phyloP scores from a whole-genome alignment of 35 echinoderm and acorn worm genomes.

The Acanthaster planci region DNA sequence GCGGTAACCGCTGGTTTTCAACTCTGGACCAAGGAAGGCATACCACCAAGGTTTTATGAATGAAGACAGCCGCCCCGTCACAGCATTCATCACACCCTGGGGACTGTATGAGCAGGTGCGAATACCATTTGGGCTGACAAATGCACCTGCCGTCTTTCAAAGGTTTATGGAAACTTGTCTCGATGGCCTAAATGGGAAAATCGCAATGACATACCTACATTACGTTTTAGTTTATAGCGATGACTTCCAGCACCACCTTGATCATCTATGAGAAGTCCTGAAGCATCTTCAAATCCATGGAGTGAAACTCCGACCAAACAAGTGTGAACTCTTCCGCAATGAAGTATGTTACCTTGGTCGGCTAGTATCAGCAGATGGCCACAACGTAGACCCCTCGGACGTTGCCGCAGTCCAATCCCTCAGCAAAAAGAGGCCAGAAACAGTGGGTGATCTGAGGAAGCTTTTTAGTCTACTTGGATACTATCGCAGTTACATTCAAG shows the following conservation, averaged over 20 bases:
- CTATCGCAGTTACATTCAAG: constrained; percentile 35
- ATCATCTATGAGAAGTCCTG: constrained; percentile 37
- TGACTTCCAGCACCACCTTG: constrained; percentile 48
- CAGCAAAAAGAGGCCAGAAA: constrained; percentile 20
- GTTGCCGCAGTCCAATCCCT: constrained; percentile 26
- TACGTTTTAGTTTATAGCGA: constrained; percentile 63
- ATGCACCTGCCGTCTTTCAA: no score
- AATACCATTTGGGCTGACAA: no score
- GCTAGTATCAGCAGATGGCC: constrained; percentile 42
- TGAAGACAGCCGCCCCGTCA: neutral
- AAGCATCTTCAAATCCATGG: constrained; percentile 28
- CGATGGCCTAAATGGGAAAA: constrained; percentile 25
- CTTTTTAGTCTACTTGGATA: constrained; percentile 47
- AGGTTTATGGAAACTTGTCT: neutral
- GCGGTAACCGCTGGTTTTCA: constrained; percentile 52
- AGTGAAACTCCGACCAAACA: no score
- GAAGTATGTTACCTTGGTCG: constrained; percentile 34
- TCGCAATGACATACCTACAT: constrained; percentile 45
- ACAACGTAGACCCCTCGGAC: constrained; percentile 39
- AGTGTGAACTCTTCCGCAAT: constrained; percentile 32
- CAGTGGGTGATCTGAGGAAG: constrained; percentile 43
- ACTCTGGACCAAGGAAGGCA: constrained; percentile 45
- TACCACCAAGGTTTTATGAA: constrained; percentile 51
- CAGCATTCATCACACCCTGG: no score
- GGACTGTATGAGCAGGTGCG: no score